Percentiles rank a stretch among this genome's conserved stretches.
phyloP scores from a whole-genome alignment of 30 jellyfish, hydroid and myxozoan species.

The Nemopilema nomurai region DNA sequence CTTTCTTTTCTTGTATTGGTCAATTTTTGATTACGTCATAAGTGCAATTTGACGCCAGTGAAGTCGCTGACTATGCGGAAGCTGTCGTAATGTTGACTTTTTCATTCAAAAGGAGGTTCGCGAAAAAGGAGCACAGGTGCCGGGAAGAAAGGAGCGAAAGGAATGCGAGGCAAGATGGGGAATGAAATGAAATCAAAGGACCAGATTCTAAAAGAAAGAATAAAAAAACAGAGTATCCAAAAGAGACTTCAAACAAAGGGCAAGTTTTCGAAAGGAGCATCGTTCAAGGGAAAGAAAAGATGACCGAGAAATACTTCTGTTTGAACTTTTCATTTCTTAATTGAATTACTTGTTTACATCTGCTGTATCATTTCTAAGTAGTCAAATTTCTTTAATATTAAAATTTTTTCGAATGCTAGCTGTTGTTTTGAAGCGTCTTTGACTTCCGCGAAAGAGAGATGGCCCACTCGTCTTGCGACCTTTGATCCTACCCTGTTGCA shows the following conservation, averaged over 20 bases:
- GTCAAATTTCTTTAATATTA: not conserved
- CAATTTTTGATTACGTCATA: not conserved
- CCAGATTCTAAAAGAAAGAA: conserved; percentile 70
- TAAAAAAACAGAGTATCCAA: conserved; percentile 45
- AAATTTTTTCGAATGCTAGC: not conserved
- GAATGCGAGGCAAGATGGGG: conserved; percentile 25
- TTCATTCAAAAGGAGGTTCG: not conserved
- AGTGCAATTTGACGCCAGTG: not conserved
- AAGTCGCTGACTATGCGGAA: not conserved
- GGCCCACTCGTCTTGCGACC: not conserved
- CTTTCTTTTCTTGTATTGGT: not conserved
- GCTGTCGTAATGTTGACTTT: not conserved
- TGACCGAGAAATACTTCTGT: not conserved
- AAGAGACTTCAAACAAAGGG: conserved; percentile 26
- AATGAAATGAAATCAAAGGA: conserved; percentile 77
- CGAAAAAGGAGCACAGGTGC: not conserved
- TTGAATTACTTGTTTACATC: not conserved
- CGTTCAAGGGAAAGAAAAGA: conserved; percentile 4
- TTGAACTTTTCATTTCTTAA: not conserved
- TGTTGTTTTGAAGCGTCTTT: not conserved
- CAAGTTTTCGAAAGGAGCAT: conserved; percentile 15
- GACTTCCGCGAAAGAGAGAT: not conserved
- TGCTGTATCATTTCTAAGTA: not conserved
- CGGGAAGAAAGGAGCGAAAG: conserved; percentile 36
- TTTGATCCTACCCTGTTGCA: not conserved